phyloP scores from a whole-genome alignment of 2,888 invertebrate species.

The Xanthia icteritia region DNA sequence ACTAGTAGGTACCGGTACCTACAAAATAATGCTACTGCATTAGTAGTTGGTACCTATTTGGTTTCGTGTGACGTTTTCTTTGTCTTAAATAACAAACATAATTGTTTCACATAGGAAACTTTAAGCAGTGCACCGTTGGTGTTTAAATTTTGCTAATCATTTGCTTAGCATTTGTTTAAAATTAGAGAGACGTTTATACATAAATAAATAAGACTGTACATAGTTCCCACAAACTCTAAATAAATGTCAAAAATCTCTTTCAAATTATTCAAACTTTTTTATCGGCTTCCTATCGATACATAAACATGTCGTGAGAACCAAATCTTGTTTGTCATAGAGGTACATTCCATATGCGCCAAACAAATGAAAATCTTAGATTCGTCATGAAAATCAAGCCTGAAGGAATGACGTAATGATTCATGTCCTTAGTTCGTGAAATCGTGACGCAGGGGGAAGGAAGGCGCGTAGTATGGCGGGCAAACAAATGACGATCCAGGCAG shows the following conservation, averaged over 20 bases:
- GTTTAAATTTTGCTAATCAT: too few species aligned
- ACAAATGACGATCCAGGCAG: conserved; percentile 63
- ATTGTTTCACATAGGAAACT: conserved; percentile 8
- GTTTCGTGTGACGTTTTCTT: conserved; percentile 8
- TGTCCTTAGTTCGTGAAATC: conserved; percentile 57
- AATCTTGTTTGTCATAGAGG: conserved; percentile 43
- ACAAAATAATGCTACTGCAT: conserved; percentile 10
- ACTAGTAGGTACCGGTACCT: not conserved
- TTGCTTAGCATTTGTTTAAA: too few species aligned
- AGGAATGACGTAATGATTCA: conserved; percentile 61
- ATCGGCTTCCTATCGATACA: conserved; percentile 47
- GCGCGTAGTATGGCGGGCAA: conserved; percentile 31
- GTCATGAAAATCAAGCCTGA: conserved; percentile 60
- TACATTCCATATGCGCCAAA: conserved; percentile 23
- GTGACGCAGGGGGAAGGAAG: conserved; percentile 77
- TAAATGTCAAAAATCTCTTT: conserved; percentile 23
- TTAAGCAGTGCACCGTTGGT: too few species aligned
- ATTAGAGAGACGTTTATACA: too few species aligned
- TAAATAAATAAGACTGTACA: too few species aligned
- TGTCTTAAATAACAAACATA: not conserved
- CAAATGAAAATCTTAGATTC: conserved; percentile 13
- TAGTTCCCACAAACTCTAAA: conserved; percentile 24
- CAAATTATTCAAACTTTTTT: conserved; percentile 45
- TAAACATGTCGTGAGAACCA: conserved; percentile 54
- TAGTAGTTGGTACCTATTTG: not conserved